Evolutionary conservation across 2,888 invertebrate species (phyloP).

Genomic region (Pilophorus perplexus): DNA sequence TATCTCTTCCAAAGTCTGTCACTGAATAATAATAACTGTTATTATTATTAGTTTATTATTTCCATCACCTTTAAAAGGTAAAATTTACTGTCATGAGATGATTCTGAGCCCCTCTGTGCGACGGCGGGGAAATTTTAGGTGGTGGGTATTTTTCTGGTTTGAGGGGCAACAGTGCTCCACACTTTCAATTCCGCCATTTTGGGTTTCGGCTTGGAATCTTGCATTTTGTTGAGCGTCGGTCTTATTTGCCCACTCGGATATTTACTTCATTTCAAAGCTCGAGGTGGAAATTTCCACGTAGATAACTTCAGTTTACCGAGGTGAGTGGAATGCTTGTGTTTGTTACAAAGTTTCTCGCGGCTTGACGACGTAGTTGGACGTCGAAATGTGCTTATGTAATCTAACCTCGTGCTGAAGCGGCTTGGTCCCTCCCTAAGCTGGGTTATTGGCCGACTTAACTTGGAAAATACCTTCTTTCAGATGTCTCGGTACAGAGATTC

Average conservation of each 20-base stretch:
- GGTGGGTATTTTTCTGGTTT: too few relatives aligned
- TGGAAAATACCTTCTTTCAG: neutral
- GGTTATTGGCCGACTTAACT: neutral
- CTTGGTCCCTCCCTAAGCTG: neutral
- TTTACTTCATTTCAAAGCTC: neutral
- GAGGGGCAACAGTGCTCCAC: too few relatives aligned
- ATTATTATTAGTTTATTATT: too few relatives aligned
- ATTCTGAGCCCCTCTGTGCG: too few relatives aligned
- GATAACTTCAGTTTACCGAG: neutral
- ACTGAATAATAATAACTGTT: too few relatives aligned
- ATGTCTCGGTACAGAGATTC: slow-evolving; percentile 70
- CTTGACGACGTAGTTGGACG: neutral
- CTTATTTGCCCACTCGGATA: neutral
- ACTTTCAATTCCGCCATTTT: slow-evolving; percentile 18
- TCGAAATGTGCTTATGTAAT: neutral
- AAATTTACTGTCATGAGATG: too few relatives aligned
- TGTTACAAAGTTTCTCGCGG: neutral
- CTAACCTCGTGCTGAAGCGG: neutral
- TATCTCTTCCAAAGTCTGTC: too few relatives aligned
- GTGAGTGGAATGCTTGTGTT: neutral
- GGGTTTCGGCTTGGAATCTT: neutral
- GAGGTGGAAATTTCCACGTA: neutral
- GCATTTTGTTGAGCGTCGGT: neutral
- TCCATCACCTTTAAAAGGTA: too few relatives aligned
- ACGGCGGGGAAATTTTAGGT: too few relatives aligned